Percentiles rank a stretch among this genome's conserved stretches.
These are phyloP conservation scores for Pleuronectes platessa DNA, from an alignment of 2,113 vertebrate species.

Conservation along the genomic window DNA sequence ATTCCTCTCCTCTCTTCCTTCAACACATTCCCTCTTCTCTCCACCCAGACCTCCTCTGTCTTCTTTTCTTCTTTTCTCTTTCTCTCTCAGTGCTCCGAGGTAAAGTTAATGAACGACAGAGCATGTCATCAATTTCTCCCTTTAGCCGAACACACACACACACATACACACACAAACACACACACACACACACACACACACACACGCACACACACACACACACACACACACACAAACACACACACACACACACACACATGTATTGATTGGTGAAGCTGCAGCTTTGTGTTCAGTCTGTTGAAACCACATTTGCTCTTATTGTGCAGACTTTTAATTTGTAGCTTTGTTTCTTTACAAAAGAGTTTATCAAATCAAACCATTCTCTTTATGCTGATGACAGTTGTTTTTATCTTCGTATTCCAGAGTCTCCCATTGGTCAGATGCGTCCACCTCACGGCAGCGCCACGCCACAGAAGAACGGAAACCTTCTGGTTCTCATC, in stretches of 20 bases:
- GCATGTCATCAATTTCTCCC: constrained; percentile 51
- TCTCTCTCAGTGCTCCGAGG: constrained; percentile 29
- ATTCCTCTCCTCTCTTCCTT: not conserved
- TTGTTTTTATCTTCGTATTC: constrained; percentile 3
- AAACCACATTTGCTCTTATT: constrained; percentile 3
- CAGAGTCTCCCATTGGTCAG: constrained; percentile 93
- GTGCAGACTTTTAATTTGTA: not conserved
- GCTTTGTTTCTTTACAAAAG: not conserved
- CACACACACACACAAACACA: constrained; percentile 12
- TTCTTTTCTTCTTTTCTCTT: not conserved
- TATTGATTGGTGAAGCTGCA: not conserved
- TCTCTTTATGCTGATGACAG: not conserved
- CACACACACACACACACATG: constrained; percentile 17
- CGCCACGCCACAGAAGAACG: constrained; percentile 91
- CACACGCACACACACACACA: not conserved
- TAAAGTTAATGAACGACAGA: constrained; percentile 53
- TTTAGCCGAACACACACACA: constrained; percentile 19
- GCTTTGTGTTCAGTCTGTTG: constrained; percentile 8
- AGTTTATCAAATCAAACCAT: too few species aligned
- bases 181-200: constrained; percentile 2
- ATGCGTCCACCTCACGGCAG: constrained; percentile 94
- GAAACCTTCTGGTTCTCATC: constrained; percentile 92
- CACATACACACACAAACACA: constrained; percentile 5
- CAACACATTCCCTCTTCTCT: not conserved
- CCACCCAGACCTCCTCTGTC: not conserved